Conservation (phyloP, 2,113 vertebrate genomes). For the pig (Sus scrofa) region T2T-Sscrofa CM000812.6:21605001-21605500, state of each 20-base stretch:
- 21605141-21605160: not conserved
- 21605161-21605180: not conserved
- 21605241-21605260: not conserved
- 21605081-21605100: not conserved
- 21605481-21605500: conserved; percentile 28
- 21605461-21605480: not conserved
- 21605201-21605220: not conserved
- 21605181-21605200: not conserved
- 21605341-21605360: conserved; percentile 9
- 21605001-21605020: not conserved
- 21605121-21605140: not conserved
- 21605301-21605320: conserved; percentile 39
- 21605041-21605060: not conserved
- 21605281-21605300: conserved; percentile 53
- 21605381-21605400: conserved; percentile 5
- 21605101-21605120: not conserved
- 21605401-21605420: not conserved
- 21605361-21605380: conserved; percentile 28
- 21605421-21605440: not conserved
- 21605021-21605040: not conserved
- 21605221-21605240: not conserved
- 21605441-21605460: not conserved
- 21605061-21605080: not conserved
- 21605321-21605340: not conserved
- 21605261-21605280: not conserved